A percentile compares a stretch with the other conserved stretches of the same genome.
Conservation (phyloP, 2,113 vertebrate genomes). For the Carollia perspicillata region DNA sequence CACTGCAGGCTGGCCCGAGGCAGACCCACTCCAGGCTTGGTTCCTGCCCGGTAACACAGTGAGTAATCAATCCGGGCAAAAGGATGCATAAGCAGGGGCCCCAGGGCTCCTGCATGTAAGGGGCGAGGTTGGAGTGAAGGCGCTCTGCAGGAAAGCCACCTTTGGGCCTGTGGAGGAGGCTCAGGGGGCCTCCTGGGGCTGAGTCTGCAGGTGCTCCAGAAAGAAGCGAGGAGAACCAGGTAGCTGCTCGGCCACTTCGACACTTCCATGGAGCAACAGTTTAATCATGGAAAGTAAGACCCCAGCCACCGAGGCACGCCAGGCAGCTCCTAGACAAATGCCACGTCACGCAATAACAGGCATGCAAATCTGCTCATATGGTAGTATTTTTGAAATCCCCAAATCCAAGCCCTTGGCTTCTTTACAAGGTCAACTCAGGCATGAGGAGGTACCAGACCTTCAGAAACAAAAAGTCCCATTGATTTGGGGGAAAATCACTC, state of each 20-base stretch:
- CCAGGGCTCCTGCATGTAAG: background rate
- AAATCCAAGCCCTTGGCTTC: constrained; percentile 1
- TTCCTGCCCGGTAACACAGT: no score
- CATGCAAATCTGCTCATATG: background rate
- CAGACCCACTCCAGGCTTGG: no score
- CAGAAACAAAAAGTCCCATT: background rate
- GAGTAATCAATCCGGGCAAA: background rate
- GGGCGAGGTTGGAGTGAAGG: background rate
- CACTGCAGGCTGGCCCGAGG: no score
- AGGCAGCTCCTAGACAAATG: background rate
- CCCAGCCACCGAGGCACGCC: background rate
- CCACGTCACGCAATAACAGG: accelerated
- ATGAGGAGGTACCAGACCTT: background rate
- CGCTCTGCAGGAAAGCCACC: background rate
- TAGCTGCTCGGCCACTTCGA: background rate
- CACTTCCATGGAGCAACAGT: background rate
- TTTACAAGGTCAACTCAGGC: background rate
- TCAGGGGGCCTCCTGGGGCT: background rate
- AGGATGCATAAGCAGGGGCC: background rate
- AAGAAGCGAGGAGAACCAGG: background rate
- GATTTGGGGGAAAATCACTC: background rate
- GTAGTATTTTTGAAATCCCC: background rate
- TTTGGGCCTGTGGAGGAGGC: background rate
- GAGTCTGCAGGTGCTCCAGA: background rate
- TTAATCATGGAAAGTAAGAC: background rate